Percentiles rank a stretch among this genome's conserved stretches.
phyloP scores from a whole-genome alignment of 2,888 invertebrate species.

The Thelaira solivaga region DNA sequence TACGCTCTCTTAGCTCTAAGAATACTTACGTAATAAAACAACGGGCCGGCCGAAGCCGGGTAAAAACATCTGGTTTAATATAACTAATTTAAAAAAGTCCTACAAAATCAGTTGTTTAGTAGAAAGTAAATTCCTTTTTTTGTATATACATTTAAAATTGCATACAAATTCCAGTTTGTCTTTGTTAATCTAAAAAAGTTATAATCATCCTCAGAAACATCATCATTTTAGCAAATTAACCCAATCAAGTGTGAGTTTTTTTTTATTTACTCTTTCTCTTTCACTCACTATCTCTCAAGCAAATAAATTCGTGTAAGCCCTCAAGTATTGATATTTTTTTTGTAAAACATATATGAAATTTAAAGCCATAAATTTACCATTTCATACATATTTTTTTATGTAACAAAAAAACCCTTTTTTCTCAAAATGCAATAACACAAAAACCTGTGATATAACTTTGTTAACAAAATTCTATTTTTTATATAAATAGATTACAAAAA shows the following conservation, averaged over 20 bases:
- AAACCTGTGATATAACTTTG: no score
- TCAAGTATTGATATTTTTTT: background rate
- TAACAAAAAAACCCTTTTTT: no score
- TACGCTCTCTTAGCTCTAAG: no score
- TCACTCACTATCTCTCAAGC: background rate
- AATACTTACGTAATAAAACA: no score
- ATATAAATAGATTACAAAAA: no score
- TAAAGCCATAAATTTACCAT: conserved; percentile 32
- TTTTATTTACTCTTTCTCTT: conserved; percentile 9
- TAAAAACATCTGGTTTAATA: no score
- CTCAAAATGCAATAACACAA: no score
- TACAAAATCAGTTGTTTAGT: no score
- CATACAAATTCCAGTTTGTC: background rate
- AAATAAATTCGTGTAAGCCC: background rate
- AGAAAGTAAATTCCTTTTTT: no score
- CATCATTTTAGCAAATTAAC: conserved; percentile 28
- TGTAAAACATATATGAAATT: conserved; percentile 33
- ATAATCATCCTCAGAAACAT: background rate
- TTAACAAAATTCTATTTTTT: no score
- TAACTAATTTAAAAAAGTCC: no score
- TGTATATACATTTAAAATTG: background rate
- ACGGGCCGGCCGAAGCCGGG: no score
- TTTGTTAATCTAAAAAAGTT: conserved; percentile 1
- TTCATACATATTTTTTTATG: conserved; percentile 1
- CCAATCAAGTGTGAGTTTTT: conserved; percentile 51